Conservation (phyloP, 2,113 vertebrate genomes). For the Laticauda laticaudata region DNA sequence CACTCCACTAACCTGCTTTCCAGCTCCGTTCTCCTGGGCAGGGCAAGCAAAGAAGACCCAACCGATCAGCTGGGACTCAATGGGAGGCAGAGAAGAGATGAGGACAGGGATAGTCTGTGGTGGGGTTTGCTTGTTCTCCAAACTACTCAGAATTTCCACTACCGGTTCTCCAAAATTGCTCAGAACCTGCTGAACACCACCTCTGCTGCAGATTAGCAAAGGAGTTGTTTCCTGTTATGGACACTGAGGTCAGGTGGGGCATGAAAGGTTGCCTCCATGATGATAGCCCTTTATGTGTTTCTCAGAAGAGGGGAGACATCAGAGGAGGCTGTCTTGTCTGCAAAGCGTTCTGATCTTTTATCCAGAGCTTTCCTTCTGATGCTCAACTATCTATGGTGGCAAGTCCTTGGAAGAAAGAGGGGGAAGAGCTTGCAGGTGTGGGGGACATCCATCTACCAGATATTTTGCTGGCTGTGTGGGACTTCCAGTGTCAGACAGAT, state of each 20-base stretch:
- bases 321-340: too few species aligned
- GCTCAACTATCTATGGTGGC: not conserved
- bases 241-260: not conserved
- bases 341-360: not conserved
- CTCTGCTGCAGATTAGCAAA: not conserved
- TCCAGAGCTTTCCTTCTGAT: not conserved
- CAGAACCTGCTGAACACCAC: too few species aligned
- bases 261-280: not conserved
- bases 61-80: too few species aligned
- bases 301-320: not conserved
- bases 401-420: not conserved
- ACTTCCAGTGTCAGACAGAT: not conserved
- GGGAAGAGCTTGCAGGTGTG: not conserved
- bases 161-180: too few species aligned
- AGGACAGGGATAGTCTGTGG: too few species aligned
- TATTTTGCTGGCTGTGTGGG: not conserved
- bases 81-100: too few species aligned
- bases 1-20: too few species aligned
- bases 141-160: too few species aligned
- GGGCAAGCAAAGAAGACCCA: too few species aligned
- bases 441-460: not conserved
- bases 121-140: too few species aligned
- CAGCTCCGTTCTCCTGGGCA: too few species aligned
- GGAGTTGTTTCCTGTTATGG: not conserved
- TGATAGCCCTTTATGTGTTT: not conserved